phyloP scores from a whole-genome alignment of 1,140 invertebrate species.

The Bombus polaris region DNA sequence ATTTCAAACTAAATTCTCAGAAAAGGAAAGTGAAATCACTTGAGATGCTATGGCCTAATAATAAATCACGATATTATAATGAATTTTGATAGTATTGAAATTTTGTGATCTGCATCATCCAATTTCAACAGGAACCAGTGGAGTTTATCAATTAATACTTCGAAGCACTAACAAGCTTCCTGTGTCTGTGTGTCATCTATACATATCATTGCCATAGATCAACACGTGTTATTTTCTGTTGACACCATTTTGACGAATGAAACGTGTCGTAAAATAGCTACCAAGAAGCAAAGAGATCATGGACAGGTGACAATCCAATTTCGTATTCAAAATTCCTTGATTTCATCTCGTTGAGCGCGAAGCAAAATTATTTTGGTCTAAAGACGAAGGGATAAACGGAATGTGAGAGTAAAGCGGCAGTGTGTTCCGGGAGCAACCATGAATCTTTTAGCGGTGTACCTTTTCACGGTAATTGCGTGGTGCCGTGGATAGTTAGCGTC shows the following conservation, averaged over 20 bases:
- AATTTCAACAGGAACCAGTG: not conserved
- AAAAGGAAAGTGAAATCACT: no score
- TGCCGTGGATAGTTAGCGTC: conserved; percentile 64
- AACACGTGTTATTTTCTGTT: not conserved
- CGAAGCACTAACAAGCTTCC: not conserved
- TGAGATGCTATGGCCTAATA: not conserved
- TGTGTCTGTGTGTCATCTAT: no score
- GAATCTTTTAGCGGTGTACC: conserved; percentile 69
- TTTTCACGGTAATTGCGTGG: conserved; percentile 67
- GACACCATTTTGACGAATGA: not conserved
- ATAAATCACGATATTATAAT: not conserved
- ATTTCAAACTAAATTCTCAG: no score
- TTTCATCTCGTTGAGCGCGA: not conserved
- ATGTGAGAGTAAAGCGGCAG: not conserved
- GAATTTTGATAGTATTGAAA: not conserved
- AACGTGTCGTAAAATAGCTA: not conserved
- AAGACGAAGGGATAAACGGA: not conserved
- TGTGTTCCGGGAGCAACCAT: conserved; percentile 56
- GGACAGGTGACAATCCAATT: not conserved
- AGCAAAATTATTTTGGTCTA: conserved; percentile 59
- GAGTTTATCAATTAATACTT: not conserved
- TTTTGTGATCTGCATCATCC: no score
- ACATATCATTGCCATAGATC: not conserved
- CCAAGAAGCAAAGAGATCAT: no score
- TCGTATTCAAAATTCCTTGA: not conserved